Evolutionary conservation across 2,888 invertebrate species (phyloP).

Genomic region (Apotomis turbidana): DNA sequence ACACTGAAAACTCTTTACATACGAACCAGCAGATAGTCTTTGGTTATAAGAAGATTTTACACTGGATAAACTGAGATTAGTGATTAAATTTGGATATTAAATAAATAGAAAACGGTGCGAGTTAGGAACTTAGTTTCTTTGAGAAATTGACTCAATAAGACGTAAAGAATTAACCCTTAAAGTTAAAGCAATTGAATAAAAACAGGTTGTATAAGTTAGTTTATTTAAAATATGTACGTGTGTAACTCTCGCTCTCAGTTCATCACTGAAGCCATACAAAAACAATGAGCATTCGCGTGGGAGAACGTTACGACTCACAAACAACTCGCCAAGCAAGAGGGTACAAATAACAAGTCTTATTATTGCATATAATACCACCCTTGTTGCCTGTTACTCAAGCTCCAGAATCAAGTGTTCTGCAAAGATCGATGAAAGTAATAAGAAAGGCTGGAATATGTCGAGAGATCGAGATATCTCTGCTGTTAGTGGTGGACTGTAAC

Average conservation of each 20-base stretch:
- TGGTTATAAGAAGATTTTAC: too few species aligned
- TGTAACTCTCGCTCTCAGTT: conserved; percentile 37
- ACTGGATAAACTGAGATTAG: too few species aligned
- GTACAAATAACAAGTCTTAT: conserved; percentile 54
- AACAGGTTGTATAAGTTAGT: too few species aligned
- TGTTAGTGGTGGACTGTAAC: conserved; percentile 69
- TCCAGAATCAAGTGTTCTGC: conserved; percentile 31
- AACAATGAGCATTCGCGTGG: conserved; percentile 72
- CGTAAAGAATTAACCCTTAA: too few species aligned
- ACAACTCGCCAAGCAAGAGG: conserved; percentile 67
- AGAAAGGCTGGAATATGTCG: conserved; percentile 66
- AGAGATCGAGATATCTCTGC: conserved; percentile 65
- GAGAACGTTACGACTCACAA: conserved; percentile 66
- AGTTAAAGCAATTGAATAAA: too few species aligned
- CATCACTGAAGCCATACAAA: conserved; percentile 59
- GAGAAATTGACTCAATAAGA: too few species aligned
- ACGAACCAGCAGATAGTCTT: too few species aligned
- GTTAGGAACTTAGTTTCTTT: too few species aligned
- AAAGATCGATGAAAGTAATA: conserved; percentile 47
- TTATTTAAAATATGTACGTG: too few species aligned
- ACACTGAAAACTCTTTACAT: too few species aligned
- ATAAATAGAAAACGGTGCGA: too few species aligned
- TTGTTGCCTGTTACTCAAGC: conserved; percentile 44
- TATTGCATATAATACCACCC: conserved; percentile 47
- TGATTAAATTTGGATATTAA: too few species aligned